Percentiles rank a stretch among this genome's conserved stretches.
These are phyloP conservation scores for Drosophila kepulauana DNA, from an alignment of 1,140 invertebrate species.

Conservation along the genomic window DNA sequence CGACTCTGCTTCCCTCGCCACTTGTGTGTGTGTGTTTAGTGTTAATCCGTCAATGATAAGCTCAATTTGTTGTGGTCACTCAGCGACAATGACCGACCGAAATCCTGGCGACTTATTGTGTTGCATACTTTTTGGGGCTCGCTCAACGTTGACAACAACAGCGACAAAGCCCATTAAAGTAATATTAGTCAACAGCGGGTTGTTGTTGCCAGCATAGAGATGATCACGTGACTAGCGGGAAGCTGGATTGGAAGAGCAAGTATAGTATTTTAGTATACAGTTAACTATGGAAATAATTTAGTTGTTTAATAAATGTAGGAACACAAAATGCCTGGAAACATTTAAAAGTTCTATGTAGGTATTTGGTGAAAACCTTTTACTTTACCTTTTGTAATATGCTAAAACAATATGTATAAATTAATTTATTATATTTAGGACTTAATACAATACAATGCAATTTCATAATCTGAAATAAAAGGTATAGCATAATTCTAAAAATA, in stretches of 20 bases:
- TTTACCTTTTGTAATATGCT: too few relatives aligned
- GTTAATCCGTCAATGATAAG: slow-evolving; percentile 84
- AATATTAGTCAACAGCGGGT: slow-evolving; percentile 57
- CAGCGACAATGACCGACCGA: slow-evolving; percentile 63
- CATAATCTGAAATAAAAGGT: too few relatives aligned
- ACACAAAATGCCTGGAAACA: too few relatives aligned
- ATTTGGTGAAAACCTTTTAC: too few relatives aligned
- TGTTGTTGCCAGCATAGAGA: slow-evolving; percentile 40
- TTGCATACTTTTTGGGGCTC: slow-evolving; percentile 49
- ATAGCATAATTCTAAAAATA: too few relatives aligned
- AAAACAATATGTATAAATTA: too few relatives aligned
- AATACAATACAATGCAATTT: too few relatives aligned
- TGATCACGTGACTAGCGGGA: slow-evolving; percentile 35
- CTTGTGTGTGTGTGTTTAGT: slow-evolving; percentile 68
- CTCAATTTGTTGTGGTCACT: slow-evolving; percentile 83
- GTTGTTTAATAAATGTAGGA: too few relatives aligned
- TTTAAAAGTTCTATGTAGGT: too few relatives aligned
- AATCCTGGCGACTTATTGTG: slow-evolving; percentile 34
- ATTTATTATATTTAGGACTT: too few relatives aligned
- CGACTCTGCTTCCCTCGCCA: slow-evolving; percentile 2
- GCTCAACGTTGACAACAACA: background rate
- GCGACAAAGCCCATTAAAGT: slow-evolving; percentile 66
- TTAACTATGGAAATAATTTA: too few relatives aligned
- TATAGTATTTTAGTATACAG: too few relatives aligned
- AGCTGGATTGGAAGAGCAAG: background rate